Evolutionary conservation across 2,113 vertebrate genomes (phyloP), one percentile per base, ranked within the genome.

Genomic region (Rattus rattus): DNA sequence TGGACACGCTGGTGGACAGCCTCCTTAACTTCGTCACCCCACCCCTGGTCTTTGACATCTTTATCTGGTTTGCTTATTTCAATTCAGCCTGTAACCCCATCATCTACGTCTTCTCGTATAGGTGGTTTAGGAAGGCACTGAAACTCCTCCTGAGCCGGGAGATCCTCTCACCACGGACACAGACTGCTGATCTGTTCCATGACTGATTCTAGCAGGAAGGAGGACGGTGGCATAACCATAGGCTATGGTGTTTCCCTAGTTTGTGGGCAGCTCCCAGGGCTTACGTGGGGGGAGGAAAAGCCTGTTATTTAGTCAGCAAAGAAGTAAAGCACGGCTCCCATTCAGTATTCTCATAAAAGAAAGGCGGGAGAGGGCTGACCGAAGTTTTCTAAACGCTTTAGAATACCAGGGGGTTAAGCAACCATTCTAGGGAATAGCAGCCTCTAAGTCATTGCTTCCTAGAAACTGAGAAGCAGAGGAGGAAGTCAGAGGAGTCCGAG

Each of bases 21-120:
- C 88, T 98, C 83, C 67, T 98, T 17, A 79, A 97, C 94, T 98
- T 98, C 52, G 73, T 95, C 96, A 98, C 95, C 0, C 95, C 97
- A 0, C 94, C 98, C 0, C 30, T 98, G 79, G 70, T 98, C 54
- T 98, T 98, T 59, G 97, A 98, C 95, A 94, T 95, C 36, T 93
- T 98, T 33, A 97, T 98, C 94, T 98, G 97, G 97, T 97, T 98
- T 81, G 97, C 97, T 49, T 98, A 98, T 91, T 98, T 98, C 85
- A 98, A 96, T 91, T 98, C 96, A 11, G 97, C 98, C 90, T 98
- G 97, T 81, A 98, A 97, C 81, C 98, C 97, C 3, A 92, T 98
- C 90, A 98, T 98, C 70, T 98, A 98, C 24, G 97, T 98, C 54
- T 98, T 98, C 90, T 98, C 98, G 69, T 98, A 98, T 36, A 47